Evolutionary conservation across 2,113 vertebrate genomes (phyloP), one percentile per base, ranked within the genome.

Genomic region (Podilymbus podiceps): DNA sequence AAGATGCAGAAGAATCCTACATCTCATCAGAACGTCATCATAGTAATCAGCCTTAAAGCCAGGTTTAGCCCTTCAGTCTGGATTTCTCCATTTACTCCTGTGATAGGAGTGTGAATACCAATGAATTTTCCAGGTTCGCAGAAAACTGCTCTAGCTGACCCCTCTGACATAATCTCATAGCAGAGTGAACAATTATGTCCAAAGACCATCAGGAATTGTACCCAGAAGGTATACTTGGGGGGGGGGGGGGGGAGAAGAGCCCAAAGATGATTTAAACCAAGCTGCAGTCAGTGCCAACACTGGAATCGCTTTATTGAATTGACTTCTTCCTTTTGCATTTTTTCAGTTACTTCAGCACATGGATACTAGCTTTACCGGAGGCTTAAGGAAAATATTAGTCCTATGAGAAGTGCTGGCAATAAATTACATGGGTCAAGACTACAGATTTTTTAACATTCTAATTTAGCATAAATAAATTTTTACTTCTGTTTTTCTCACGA

Each of bases 1-100:
- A 79, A 75, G 69, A 74, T 12, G 14, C 30, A 53, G 44, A 60
- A 47, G n/a, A 66, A n/a, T 28, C 35, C 35, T 59, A 4, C 11
- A 2, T 58, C 50, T 78, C n/a, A 6, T n/a, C 38, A 40, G 35
- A 38, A 38, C 0, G 0, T 38, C 73, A 15, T 22, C 1, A 0
- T 47, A 47, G 35, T 42, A 20, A 66, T 19, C 15, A 35, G 20
- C 33, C 46, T 31, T 9, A 53, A 52, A 21, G 30, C 33, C 15
- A 17, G 16, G 27, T 49, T 69, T 0, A 0, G 24, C 69, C 30
- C 22, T n/a, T 74, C 55, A 44, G n/a, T 12, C 68, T 44, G n/a
- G 30, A 38, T 18, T 35, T 33, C 7, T 60, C 40, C 24, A 3
- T 20, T 59, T 18, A 16, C 52, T 49, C 75, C 21, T 46, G 46